Conservation (phyloP, 64 coral and sea anemone species). For the Montipora efflorescens region DNA sequence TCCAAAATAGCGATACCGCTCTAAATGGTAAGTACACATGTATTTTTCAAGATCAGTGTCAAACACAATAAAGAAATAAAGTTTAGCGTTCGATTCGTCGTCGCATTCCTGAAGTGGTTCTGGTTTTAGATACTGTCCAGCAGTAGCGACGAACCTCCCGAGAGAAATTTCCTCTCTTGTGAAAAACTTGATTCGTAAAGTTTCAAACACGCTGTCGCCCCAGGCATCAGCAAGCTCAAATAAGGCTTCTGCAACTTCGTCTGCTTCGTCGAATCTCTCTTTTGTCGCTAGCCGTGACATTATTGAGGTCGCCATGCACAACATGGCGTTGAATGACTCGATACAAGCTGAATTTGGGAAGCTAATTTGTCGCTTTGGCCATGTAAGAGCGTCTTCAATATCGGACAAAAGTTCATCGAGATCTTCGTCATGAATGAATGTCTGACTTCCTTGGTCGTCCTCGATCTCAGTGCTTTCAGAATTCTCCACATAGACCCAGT, state of each 20-base stretch:
- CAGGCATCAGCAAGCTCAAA: constrained; percentile 22
- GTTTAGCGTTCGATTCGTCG: constrained; percentile 41
- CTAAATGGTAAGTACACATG: constrained; percentile 62
- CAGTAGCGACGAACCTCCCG: constrained; percentile 38
- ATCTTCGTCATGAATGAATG: background rate
- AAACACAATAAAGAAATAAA: constrained; percentile 61
- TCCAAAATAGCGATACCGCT: constrained; percentile 14
- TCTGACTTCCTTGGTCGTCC: background rate
- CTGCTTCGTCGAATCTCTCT: constrained; percentile 34
- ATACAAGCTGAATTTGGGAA: constrained; percentile 26
- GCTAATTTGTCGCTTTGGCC: background rate
- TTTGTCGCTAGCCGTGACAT: constrained; percentile 32
- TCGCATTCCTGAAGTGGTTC: constrained; percentile 39
- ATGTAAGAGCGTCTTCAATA: constrained; percentile 6
- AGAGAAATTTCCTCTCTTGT: constrained; percentile 63
- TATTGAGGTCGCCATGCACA: constrained; percentile 11
- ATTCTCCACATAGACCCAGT: constrained; percentile 33
- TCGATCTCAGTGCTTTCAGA: background rate
- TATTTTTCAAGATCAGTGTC: constrained; percentile 31
- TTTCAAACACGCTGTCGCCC: constrained; percentile 28
- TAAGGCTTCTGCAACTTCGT: constrained; percentile 62
- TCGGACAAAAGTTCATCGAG: constrained; percentile 20
- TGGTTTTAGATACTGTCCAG: constrained; percentile 56
- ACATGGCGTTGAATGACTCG: constrained; percentile 4
- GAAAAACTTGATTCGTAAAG: constrained; percentile 43